Percentiles rank a stretch among this genome's conserved stretches.
These are phyloP conservation scores for Protonemura montana DNA, from an alignment of 2,888 invertebrate species.

Conservation along the genomic window DNA sequence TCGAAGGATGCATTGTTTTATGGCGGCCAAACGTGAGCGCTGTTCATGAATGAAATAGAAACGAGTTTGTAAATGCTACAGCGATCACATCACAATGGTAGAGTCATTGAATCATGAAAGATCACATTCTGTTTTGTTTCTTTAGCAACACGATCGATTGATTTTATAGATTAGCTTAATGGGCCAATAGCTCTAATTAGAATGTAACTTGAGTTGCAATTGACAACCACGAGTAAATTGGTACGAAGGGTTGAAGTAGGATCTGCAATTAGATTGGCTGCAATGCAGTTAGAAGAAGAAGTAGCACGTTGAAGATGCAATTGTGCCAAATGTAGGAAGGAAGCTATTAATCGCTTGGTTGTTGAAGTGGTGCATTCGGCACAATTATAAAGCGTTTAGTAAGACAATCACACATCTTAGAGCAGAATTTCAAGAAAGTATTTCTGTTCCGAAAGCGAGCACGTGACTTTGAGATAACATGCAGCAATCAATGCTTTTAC, in stretches of 20 bases:
- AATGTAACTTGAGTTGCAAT: neutral
- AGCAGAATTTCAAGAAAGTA: neutral
- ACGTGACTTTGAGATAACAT: neutral
- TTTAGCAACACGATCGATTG: neutral
- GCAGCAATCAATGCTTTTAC: neutral
- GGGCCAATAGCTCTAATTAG: neutral
- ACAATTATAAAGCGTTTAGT: neutral
- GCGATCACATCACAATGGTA: neutral
- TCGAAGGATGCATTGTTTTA: neutral
- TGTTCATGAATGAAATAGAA: neutral
- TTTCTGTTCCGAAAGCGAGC: neutral
- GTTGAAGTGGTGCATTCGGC: neutral
- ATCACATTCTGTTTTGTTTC: neutral
- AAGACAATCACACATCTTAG: neutral
- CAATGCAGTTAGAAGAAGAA: neutral
- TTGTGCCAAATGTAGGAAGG: neutral
- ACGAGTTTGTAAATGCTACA: neutral
- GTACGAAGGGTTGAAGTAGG: neutral
- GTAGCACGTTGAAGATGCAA: neutral
- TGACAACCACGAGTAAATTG: neutral
- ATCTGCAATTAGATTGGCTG: neutral
- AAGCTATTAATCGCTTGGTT: neutral
- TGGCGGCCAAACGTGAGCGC: neutral
- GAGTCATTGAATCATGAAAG: neutral
- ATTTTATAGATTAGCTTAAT: conserved; percentile 7